These are phyloP conservation scores for Drosophila siamana DNA, from an alignment of 2,888 invertebrate species.

Conservation along the genomic window DNA sequence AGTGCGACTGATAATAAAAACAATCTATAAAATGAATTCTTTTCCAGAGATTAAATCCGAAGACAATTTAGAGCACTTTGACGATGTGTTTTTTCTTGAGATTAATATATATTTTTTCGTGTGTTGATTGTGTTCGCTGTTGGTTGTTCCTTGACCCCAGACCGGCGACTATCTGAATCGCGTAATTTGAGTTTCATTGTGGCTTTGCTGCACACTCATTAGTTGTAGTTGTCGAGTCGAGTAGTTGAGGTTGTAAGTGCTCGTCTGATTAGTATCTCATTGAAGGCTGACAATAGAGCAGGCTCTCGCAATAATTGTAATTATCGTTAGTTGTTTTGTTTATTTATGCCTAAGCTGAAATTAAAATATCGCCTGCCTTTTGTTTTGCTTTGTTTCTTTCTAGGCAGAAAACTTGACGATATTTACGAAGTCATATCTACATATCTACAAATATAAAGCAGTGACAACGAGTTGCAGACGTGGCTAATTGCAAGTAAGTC, in stretches of 20 bases:
- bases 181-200: conserved; percentile 5
- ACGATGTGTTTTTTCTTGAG: too few species aligned
- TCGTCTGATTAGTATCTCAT: conserved; percentile 19
- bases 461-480: conserved; percentile 40
- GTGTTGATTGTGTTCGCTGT: too few species aligned
- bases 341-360: conserved; percentile 1
- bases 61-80: too few species aligned
- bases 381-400: conserved; percentile 14
- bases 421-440: conserved; percentile 11
- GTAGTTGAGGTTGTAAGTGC: neutral
- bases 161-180: neutral
- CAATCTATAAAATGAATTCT: too few species aligned
- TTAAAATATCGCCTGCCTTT: conserved; percentile 28
- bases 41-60: neutral
- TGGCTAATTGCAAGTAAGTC: conserved; percentile 67
- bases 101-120: conserved; percentile 5
- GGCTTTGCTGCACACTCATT: neutral
- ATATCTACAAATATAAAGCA: conserved; percentile 14
- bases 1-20: neutral
- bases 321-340: conserved; percentile 8
- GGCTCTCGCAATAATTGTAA: conserved; percentile 10
- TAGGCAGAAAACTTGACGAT: conserved; percentile 35
- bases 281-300: conserved; percentile 8
- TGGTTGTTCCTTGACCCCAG: neutral
- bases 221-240: neutral